Percentiles rank a stretch among this genome's conserved stretches.
These are phyloP conservation scores for Hyles euphorbiae DNA, from an alignment of 1,140 invertebrate genomes.

Conservation along the genomic window DNA sequence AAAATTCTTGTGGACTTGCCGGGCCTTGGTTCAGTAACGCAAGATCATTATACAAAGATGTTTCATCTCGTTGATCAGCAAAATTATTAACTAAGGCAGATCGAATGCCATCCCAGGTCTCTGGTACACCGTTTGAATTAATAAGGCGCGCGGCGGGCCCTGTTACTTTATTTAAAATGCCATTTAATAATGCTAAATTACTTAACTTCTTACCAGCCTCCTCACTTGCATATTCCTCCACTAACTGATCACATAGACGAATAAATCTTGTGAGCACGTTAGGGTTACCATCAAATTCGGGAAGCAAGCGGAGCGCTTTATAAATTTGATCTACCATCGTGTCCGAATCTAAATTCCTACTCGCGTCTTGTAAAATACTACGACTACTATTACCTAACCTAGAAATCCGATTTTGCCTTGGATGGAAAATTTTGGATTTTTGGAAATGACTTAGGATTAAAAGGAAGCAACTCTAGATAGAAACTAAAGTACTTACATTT, in stretches of 20 bases:
- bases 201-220: slow-evolving; percentile 4
- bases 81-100: slow-evolving; percentile 24
- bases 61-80: slow-evolving; percentile 23
- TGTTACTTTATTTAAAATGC: slow-evolving; percentile 15
- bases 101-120: slow-evolving; percentile 23
- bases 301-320: slow-evolving; percentile 10
- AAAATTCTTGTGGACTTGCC: slow-evolving; percentile 20
- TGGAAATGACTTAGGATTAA: too few species aligned
- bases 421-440: slow-evolving; percentile 5
- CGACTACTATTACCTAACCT: not conserved
- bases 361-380: not conserved
- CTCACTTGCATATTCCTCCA: slow-evolving; percentile 3
- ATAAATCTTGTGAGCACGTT: slow-evolving; percentile 25
- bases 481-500: slow-evolving; percentile 14
- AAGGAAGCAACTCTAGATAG: slow-evolving; percentile 4
- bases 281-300: slow-evolving; percentile 28
- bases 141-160: slow-evolving; percentile 18
- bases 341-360: slow-evolving; percentile 8
- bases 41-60: slow-evolving; percentile 21
- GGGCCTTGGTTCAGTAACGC: slow-evolving; percentile 15
- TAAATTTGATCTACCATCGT: slow-evolving; percentile 5
- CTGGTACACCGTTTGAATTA: slow-evolving; percentile 26
- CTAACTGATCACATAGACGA: slow-evolving; percentile 12
- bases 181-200: slow-evolving; percentile 15
- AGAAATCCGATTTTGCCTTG: not conserved